phyloP scores from a whole-genome alignment of 2,797 vertebrate genomes.

The Graptemys geographica region DNA sequence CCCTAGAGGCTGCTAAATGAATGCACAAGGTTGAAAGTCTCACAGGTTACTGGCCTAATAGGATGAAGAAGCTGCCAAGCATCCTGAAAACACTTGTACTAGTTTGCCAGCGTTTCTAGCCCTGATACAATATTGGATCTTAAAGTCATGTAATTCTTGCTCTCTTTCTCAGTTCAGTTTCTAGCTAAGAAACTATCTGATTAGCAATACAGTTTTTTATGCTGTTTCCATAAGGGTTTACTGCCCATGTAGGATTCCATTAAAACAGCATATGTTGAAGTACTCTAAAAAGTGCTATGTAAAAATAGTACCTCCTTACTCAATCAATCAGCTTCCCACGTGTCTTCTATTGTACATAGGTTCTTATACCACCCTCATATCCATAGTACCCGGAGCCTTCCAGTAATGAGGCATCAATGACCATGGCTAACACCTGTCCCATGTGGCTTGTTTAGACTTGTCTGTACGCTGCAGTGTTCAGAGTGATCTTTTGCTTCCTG shows the following conservation, averaged over 20 bases:
- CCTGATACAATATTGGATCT: neutral
- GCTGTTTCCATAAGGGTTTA: neutral
- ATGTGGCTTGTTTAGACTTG: slow-evolving; percentile 6
- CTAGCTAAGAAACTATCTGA: neutral
- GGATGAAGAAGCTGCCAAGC: neutral
- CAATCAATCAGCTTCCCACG: neutral
- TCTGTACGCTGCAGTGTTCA: neutral
- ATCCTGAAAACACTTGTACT: neutral
- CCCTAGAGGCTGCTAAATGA: neutral
- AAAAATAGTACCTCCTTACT: neutral
- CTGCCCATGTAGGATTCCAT: neutral
- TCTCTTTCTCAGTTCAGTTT: neutral
- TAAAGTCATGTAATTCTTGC: neutral
- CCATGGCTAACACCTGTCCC: neutral
- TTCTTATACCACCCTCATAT: neutral
- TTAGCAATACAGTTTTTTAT: neutral
- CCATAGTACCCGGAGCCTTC: neutral
- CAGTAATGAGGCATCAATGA: neutral
- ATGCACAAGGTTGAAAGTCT: fast-evolving
- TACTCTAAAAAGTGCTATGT: neutral
- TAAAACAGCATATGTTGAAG: neutral
- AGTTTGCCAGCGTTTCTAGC: neutral
- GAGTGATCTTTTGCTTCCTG: slow-evolving; percentile 33
- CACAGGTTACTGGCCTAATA: neutral
- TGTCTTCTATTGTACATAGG: neutral